A percentile compares a stretch with the other conserved stretches of the same genome.
These are phyloP conservation scores for Potamarius usumacintae DNA, from an alignment of 2,113 vertebrate species.

Conservation along the genomic window DNA sequence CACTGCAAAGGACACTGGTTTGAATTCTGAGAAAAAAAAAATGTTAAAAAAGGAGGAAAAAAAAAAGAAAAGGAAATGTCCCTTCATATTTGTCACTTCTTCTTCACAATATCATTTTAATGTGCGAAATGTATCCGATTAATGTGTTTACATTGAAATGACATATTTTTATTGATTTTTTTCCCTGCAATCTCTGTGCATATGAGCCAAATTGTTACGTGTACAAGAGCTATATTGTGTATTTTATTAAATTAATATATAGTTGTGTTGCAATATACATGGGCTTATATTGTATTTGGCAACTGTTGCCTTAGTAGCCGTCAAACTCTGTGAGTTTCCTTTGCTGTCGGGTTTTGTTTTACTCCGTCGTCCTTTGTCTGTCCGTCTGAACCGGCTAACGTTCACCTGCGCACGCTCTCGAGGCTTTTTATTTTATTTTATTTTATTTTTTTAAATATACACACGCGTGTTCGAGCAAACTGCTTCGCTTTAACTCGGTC, in stretches of 20 bases:
- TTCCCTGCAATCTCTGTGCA: constrained; percentile 96
- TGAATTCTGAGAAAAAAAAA: constrained; percentile 71
- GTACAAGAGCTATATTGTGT: constrained; percentile 99
- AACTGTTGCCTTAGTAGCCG: constrained; percentile 99
- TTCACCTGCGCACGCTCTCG: constrained; percentile 84
- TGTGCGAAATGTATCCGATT: constrained; percentile 98
- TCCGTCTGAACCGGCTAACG: constrained; percentile 84
- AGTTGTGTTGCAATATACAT: constrained; percentile 99
- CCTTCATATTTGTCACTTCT: constrained; percentile 85
- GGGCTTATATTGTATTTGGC: constrained; percentile 99
- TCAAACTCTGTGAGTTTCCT: constrained; percentile 99
- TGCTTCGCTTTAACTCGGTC: constrained; percentile 87
- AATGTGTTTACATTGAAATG: constrained; percentile 99
- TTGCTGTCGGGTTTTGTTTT: constrained; percentile 74
- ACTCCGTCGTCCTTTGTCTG: constrained; percentile 61
- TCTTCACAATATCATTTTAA: constrained; percentile 91
- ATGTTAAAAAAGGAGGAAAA: constrained; percentile 65
- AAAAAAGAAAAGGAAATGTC: constrained; percentile 85
- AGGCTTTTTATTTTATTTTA: background rate
- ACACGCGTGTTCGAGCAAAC: constrained; percentile 84
- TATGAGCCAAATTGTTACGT: constrained; percentile 99
- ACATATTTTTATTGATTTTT: constrained; percentile 99
- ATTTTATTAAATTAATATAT: constrained; percentile 99
- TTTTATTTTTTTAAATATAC: constrained; percentile 64
- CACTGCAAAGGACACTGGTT: constrained; percentile 88